A percentile compares a stretch with the other conserved stretches of the same genome.
Evolutionary conservation across 1,140 invertebrate genomes (phyloP).

Genomic region (Drosophila willistoni): DNA sequence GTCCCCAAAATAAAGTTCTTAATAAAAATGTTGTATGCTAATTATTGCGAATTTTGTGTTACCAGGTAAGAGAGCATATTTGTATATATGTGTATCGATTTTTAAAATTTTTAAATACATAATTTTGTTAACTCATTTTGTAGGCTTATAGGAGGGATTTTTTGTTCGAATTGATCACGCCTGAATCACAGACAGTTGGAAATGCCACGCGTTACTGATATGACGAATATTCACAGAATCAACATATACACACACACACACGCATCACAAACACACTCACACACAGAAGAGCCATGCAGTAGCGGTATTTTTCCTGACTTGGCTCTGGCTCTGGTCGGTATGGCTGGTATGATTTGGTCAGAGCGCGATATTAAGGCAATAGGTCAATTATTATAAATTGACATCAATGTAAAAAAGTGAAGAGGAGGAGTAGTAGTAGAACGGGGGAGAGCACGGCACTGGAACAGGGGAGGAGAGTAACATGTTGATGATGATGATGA

Average conservation of each 20-base stretch:
- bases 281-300: constrained; percentile 28
- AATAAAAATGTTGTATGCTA: too few relatives aligned
- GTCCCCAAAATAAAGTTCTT: neutral
- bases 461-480: constrained; percentile 1
- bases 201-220: constrained; percentile 39
- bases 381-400: constrained; percentile 83
- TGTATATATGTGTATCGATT: neutral
- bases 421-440: constrained; percentile 25
- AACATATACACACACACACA: constrained; percentile 7
- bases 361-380: constrained; percentile 82
- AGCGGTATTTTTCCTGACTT: constrained; percentile 61
- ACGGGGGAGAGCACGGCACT: neutral
- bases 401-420: constrained; percentile 78
- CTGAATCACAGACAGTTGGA: constrained; percentile 25
- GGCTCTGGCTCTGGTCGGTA: constrained; percentile 24
- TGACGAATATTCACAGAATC: constrained; percentile 16
- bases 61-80: neutral
- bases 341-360: constrained; percentile 68
- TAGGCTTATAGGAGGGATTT: neutral
- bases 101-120: neutral
- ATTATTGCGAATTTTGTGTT: too few relatives aligned
- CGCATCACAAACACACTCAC: constrained; percentile 8
- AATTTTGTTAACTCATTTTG: neutral
- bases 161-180: constrained; percentile 1
- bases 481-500: neutral